These are phyloP conservation scores for Stegostoma tigrinum DNA, from an alignment of 2,113 vertebrate genomes.

Conservation along the genomic window DNA sequence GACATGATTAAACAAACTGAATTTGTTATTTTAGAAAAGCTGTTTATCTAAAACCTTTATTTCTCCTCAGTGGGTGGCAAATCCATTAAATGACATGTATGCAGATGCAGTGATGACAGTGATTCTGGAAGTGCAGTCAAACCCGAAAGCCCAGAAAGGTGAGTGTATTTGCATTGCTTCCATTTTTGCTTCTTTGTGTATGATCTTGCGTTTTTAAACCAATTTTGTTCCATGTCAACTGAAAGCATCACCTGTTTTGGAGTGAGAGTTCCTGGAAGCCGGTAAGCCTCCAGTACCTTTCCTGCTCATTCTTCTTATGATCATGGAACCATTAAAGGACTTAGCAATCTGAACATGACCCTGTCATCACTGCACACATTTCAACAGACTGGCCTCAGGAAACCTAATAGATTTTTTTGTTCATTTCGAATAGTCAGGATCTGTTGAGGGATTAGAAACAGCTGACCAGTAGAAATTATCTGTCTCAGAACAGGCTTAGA, in stretches of 20 bases:
- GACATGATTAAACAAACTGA: neutral
- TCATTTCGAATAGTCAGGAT: neutral
- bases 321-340: neutral
- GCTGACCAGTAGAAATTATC: neutral
- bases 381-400: neutral
- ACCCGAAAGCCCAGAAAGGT: slow-evolving; percentile 91
- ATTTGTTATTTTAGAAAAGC: slow-evolving; percentile 3
- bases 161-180: slow-evolving; percentile 39
- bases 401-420: neutral
- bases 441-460: neutral
- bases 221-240: neutral
- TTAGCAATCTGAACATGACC: neutral
- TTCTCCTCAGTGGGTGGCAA: slow-evolving; percentile 77
- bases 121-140: slow-evolving; percentile 90
- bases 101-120: slow-evolving; percentile 89
- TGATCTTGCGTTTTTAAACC: neutral
- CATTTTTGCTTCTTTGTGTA: neutral
- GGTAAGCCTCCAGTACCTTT: neutral
- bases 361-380: neutral
- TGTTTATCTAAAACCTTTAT: neutral
- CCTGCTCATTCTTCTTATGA: neutral
- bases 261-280: neutral
- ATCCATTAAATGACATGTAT: slow-evolving; percentile 95
- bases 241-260: neutral
- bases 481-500: neutral